Base-by-base conservation (phyloP, 2,888 invertebrate genomes). In the Himalopsyche anomala region DNA sequence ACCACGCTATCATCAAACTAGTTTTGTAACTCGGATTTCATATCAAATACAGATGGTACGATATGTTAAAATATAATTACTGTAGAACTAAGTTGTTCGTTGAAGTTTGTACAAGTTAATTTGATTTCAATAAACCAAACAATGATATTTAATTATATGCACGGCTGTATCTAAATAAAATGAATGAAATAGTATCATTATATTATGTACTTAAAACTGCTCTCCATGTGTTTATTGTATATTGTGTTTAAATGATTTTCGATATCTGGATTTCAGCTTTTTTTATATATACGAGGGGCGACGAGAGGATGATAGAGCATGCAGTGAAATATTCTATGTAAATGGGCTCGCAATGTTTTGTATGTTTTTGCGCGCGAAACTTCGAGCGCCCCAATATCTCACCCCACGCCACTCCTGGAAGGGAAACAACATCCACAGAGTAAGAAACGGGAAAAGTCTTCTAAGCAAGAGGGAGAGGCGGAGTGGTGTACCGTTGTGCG, bases 341-440 rank as follows among this genome's bases (percentile, higher is more conserved):
- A 87, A 87, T 87, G 74, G 36, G 81, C 74, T 81, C 80, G 81
- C 84, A 84, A 85, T 85, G 83, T 84, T 86, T 84, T 85, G 85
- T 85, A 81, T 85, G 85, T 85, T 85, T 85, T 85, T 74, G 62
- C 74, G 38, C 74, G 69, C 74, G 12, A 82, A 82, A 80, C 19
- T 62, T 62, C 62, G 62, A 28, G 62, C 80, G 80, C 38, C 80
- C n/a, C 80, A 40, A 38, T 74, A 15, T 11, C 80, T 36, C 42
- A n/a, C 80, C 80, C 80, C 38, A 42, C 80, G 17, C 80, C 80
- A 17, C 80, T n/a, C 80, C 15, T 80, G 38, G 40, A 62, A 62
- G 28, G 62, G 62, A 62, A 62, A 62, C 62, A 62, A 62, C 62
- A 62, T 62, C 62, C 28, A 62, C 62, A 62, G 62, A 62, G 62